Base-by-base conservation (phyloP, 64 coral and sea anemone genomes). In the Porites australiensis region DNA sequence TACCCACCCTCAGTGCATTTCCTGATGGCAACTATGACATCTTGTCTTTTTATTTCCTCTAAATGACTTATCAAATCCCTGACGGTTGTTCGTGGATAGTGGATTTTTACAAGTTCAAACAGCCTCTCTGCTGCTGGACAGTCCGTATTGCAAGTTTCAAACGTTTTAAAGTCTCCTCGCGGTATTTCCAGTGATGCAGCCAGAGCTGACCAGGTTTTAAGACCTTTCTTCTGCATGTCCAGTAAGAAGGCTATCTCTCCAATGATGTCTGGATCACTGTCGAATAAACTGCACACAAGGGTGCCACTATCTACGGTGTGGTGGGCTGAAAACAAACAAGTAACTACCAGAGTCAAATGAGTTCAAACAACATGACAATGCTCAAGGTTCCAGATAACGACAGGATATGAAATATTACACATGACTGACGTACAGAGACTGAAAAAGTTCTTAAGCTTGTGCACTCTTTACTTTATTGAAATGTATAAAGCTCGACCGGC, bases 251-350 rank as follows among this genome's bases (percentile, higher is more conserved):
- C 59, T 43, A 82, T 64, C 15, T 64, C 59, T 46, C 79, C 79
- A 19, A 82, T 82, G 79, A 82, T 59, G 43, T 82, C 79, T 47
- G 58, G 43, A 64, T 82, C 58, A 61, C 13, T 82, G 79, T 82
- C 79, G 16, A 82, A 82, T 58, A 82, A 44, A 64, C 58, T 82
- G 43, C 27, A 82, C 27, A 82, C 79, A 3, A 47, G 49, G 7
- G 79, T 82, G 1, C 64, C 58, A 16, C 64, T 44, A 61, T 68
- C 69, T 48, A 84, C 44, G 21, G 62, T 47, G 8, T 13, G 4
- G n/a, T 64, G 12, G 3, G 43, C 79, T 82, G 27, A 19, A 65
- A 82, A 27, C 61, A 46, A 8, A 63, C 4, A 27, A 70, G 0
- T 37, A 37, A 37, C 27, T 37, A 1, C 27, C 27, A 37, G 27